Conservation (phyloP, 2,113 vertebrate species). For the Cacatua alba region DNA sequence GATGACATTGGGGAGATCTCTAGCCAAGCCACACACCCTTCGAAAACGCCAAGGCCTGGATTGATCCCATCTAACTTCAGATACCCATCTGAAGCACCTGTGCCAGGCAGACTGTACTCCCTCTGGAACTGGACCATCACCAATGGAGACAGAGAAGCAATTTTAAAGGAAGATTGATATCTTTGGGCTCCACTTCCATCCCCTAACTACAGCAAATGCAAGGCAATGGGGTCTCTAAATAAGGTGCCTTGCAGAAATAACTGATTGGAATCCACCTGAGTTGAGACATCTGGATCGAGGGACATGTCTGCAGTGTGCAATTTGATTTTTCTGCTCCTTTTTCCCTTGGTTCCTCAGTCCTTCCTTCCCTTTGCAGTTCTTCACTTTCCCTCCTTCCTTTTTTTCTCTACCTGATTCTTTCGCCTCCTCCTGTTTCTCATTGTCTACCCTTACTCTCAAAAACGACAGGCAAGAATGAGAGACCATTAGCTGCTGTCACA, state of each 20-base stretch:
- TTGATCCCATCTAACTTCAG: background rate
- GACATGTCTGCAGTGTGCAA: rapidly evolving
- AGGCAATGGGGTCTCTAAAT: background rate
- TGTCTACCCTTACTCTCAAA: background rate
- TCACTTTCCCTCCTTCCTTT: background rate
- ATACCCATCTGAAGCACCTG: background rate
- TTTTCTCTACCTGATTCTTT: background rate
- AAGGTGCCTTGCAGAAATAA: background rate
- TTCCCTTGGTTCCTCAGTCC: background rate
- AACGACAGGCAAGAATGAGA: background rate
- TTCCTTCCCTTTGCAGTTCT: background rate
- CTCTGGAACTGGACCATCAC: background rate
- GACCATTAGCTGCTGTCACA: background rate
- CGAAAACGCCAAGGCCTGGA: background rate
- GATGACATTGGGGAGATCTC: background rate
- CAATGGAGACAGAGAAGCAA: background rate
- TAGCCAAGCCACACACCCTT: background rate
- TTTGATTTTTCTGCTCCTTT: background rate
- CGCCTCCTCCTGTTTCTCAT: background rate
- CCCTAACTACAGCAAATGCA: background rate
- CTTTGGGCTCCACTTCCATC: background rate
- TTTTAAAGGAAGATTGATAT: background rate
- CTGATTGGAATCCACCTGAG: background rate
- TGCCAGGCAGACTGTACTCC: background rate
- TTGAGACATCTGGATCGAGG: background rate